Conservation (phyloP, 2,113 vertebrate genomes). For the Thunnus thynnus region DNA sequence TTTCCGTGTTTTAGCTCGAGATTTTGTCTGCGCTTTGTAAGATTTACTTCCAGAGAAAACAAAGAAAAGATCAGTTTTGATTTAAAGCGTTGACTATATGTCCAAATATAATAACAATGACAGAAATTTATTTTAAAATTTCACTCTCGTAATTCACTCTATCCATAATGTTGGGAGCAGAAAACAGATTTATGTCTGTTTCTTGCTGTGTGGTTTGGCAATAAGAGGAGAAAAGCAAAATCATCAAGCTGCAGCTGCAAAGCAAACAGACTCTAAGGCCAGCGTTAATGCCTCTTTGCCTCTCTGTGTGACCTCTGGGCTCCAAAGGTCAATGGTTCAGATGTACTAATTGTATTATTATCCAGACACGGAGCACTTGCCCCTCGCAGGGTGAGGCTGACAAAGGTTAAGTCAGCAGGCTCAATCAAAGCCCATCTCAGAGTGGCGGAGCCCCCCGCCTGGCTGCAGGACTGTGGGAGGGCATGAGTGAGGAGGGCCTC, state of each 20-base stretch:
- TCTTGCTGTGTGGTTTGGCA: slow-evolving; percentile 49
- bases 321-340: slow-evolving; percentile 86
- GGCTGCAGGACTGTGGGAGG: slow-evolving; percentile 54
- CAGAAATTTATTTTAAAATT: slow-evolving; percentile 60
- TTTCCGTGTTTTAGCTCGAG: slow-evolving; percentile 46
- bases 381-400: slow-evolving; percentile 89
- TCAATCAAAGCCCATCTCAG: slow-evolving; percentile 86
- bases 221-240: neutral
- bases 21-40: slow-evolving; percentile 42
- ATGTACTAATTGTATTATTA: slow-evolving; percentile 94
- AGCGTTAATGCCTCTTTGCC: slow-evolving; percentile 18
- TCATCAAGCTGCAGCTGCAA: slow-evolving; percentile 36
- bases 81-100: slow-evolving; percentile 35
- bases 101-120: slow-evolving; percentile 63
- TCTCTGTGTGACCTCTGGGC: slow-evolving; percentile 48
- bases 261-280: slow-evolving; percentile 42
- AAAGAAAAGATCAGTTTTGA: slow-evolving; percentile 57
- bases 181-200: slow-evolving; percentile 63
- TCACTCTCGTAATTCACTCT: slow-evolving; percentile 37
- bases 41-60: slow-evolving; percentile 67
- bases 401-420: slow-evolving; percentile 93
- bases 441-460: slow-evolving; percentile 77
- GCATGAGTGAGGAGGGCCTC: slow-evolving; percentile 61
- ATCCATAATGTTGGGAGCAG: slow-evolving; percentile 20
- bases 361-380: slow-evolving; percentile 91